A percentile compares a stretch with the other conserved stretches of the same genome.
These are phyloP conservation scores for Hemicordylus capensis DNA, from an alignment of 2,113 vertebrate genomes.

Conservation along the genomic window DNA sequence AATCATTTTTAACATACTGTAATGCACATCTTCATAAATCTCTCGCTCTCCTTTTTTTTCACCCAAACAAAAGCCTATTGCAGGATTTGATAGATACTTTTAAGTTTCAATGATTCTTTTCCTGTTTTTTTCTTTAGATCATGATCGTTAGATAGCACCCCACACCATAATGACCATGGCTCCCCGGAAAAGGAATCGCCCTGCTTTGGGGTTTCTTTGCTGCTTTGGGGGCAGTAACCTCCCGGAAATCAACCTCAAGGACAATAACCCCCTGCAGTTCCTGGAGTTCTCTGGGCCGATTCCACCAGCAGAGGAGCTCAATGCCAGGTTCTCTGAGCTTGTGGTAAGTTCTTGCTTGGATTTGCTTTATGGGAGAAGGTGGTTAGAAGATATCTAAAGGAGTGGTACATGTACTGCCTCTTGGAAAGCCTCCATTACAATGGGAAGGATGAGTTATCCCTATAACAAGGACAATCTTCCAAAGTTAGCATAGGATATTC, in stretches of 20 bases:
- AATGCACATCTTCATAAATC: too few species aligned
- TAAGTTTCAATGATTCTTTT: not conserved
- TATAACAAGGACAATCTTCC: not conserved
- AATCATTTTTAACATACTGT: not conserved
- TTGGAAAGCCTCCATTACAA: not conserved
- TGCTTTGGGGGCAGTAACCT: slow-evolving; percentile 91
- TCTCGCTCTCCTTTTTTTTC: too few species aligned
- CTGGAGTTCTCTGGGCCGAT: slow-evolving; percentile 95
- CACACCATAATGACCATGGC: slow-evolving; percentile 84
- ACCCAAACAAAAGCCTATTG: too few species aligned
- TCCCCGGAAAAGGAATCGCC: slow-evolving; percentile 92
- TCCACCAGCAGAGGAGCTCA: slow-evolving; percentile 90
- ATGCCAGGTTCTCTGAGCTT: slow-evolving; percentile 92
- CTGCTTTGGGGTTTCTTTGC: slow-evolving; percentile 93
- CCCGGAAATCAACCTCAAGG: slow-evolving; percentile 95
- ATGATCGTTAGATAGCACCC: slow-evolving; percentile 88
- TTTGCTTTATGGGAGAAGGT: not conserved
- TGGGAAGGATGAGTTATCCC: not conserved
- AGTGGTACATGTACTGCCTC: not conserved
- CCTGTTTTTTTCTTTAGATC: slow-evolving; percentile 73
- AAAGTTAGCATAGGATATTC: not conserved
- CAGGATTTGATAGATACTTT: too few species aligned
- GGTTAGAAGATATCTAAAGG: not conserved
- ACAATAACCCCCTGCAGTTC: slow-evolving; percentile 91
- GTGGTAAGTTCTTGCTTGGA: slow-evolving; percentile 86